Evolutionary conservation across 2,797 vertebrate genomes (phyloP).

Genomic region (Argyrosomus regius): DNA sequence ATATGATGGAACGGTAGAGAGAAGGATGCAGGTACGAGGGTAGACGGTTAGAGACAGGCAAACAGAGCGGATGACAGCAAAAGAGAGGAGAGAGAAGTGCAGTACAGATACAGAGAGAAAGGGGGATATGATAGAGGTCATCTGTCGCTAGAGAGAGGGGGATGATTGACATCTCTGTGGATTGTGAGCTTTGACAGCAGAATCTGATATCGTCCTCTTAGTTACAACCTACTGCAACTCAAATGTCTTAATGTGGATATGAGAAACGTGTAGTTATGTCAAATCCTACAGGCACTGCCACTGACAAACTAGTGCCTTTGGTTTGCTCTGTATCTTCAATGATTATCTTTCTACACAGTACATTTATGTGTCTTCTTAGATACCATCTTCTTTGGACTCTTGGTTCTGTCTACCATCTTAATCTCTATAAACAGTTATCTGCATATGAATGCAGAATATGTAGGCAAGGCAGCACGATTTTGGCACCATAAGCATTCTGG

Average conservation of each 20-base stretch:
- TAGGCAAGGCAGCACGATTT: no score
- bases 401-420: not conserved
- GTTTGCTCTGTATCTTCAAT: not conserved
- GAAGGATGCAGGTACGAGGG: slow-evolving; percentile 37
- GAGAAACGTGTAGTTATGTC: slow-evolving; percentile 10
- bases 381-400: slow-evolving; percentile 8
- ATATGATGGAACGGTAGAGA: slow-evolving; percentile 44
- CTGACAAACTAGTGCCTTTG: not conserved
- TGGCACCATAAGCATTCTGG: no score
- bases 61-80: slow-evolving; percentile 57
- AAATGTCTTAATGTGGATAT: slow-evolving; percentile 33
- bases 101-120: slow-evolving; percentile 48
- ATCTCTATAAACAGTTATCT: no score
- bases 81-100: slow-evolving; percentile 40
- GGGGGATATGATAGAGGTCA: slow-evolving; percentile 70
- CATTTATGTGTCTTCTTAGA: slow-evolving; percentile 11
- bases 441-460: no score
- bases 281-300: slow-evolving; percentile 11
- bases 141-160: slow-evolving; percentile 43
- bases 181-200: slow-evolving; percentile 65
- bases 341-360: not conserved
- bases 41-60: slow-evolving; percentile 48
- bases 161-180: slow-evolving; percentile 72
- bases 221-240: slow-evolving; percentile 39
- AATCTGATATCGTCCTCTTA: slow-evolving; percentile 64